phyloP scores from a whole-genome alignment of 2,797 vertebrate genomes.

The Typhlichthys eigenmanni region DNA sequence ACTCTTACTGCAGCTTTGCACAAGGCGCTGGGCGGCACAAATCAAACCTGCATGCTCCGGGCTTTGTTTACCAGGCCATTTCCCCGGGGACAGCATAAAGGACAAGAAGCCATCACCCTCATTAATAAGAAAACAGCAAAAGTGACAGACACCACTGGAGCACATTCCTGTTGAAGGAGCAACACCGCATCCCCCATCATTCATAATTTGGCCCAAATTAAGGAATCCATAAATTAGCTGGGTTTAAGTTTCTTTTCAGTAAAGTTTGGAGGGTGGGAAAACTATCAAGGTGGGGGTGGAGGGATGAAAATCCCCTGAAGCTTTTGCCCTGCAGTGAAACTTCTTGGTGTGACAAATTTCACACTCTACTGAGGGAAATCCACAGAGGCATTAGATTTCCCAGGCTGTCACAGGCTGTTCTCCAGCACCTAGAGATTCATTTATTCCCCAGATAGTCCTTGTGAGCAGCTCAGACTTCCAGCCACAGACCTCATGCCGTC shows the following conservation, averaged over 20 bases:
- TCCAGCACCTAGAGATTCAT: constrained; percentile 58
- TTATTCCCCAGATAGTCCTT: constrained; percentile 49
- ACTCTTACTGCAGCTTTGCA: constrained; percentile 21
- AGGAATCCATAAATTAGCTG: constrained; percentile 45
- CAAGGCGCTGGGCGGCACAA: constrained; percentile 27
- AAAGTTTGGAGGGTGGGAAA: constrained; percentile 53
- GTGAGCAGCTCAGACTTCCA: constrained; percentile 41
- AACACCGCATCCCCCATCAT: too few relatives aligned
- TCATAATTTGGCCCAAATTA: constrained; percentile 28
- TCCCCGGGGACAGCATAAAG: constrained; percentile 17
- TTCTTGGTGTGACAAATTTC: constrained; percentile 69
- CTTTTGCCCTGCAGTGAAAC: constrained; percentile 54
- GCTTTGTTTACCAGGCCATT: constrained; percentile 33
- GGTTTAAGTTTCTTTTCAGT: constrained; percentile 44
- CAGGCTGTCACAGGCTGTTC: constrained; percentile 56
- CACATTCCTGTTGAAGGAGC: not conserved
- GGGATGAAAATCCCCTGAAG: constrained; percentile 39
- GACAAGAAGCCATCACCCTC: constrained; percentile 36
- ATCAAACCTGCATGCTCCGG: not conserved
- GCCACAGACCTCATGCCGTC: constrained; percentile 22
- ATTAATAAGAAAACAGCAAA: constrained; percentile 54
- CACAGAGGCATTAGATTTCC: constrained; percentile 60
- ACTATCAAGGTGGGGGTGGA: constrained; percentile 19
- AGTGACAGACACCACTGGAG: constrained; percentile 35
- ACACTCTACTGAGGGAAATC: constrained; percentile 64